phyloP scores from a whole-genome alignment of 2,113 vertebrate species.

The Mesocricetus auratus region DNA sequence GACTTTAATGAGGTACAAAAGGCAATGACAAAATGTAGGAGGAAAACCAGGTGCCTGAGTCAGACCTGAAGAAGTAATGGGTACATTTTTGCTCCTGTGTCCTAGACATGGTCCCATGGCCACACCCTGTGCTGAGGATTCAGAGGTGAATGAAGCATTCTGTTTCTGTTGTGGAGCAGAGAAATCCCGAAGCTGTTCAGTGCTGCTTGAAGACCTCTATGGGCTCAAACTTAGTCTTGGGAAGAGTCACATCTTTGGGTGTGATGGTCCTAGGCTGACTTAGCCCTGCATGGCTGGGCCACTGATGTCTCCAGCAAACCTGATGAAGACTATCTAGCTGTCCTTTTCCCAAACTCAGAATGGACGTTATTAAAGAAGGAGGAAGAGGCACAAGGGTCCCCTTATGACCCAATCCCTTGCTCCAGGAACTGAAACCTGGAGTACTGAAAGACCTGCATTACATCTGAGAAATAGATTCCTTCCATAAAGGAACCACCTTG shows the following conservation, averaged over 20 bases:
- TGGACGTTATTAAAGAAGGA: neutral
- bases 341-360: neutral
- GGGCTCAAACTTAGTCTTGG: neutral
- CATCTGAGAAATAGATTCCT: neutral
- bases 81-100: neutral
- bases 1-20: neutral
- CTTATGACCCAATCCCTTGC: neutral
- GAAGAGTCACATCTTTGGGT: neutral
- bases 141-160: neutral
- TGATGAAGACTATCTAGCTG: neutral
- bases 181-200: neutral
- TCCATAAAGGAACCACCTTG: neutral
- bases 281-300: neutral
- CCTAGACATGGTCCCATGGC: neutral
- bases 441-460: neutral
- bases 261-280: neutral
- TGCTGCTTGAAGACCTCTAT: neutral
- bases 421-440: neutral
- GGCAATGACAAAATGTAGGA: neutral
- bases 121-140: neutral
- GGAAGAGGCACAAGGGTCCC: neutral
- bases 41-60: neutral
- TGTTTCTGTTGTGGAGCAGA: neutral
- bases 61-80: neutral
- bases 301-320: neutral